Percentiles rank a stretch among this genome's conserved stretches.
Evolutionary conservation across 1,140 invertebrate genomes (phyloP).

Genomic region (Dinoponera quadriceps): DNA sequence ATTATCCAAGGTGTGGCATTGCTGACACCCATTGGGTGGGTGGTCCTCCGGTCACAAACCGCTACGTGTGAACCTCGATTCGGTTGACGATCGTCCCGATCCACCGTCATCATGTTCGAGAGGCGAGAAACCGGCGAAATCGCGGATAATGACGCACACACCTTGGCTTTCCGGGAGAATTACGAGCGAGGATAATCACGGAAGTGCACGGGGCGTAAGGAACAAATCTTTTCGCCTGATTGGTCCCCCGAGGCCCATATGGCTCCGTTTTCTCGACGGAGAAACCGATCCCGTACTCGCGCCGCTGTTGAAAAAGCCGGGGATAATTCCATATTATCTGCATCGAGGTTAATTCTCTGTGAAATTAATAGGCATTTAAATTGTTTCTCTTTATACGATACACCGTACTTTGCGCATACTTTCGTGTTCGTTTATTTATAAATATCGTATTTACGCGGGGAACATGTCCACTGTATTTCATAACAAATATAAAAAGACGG

Average conservation of each 20-base stretch:
- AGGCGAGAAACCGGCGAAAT: conserved; percentile 28
- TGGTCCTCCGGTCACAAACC: conserved; percentile 77
- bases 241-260: conserved; percentile 3
- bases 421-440: neutral
- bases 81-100: conserved; percentile 72
- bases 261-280: conserved; percentile 16
- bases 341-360: neutral
- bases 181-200: conserved; percentile 18
- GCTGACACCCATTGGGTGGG: conserved; percentile 73
- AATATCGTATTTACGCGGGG: neutral
- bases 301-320: neutral
- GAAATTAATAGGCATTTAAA: no score
- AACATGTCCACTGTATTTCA: conserved; percentile 30
- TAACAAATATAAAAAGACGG: conserved; percentile 28
- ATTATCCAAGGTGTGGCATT: conserved; percentile 82
- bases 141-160: conserved; percentile 34
- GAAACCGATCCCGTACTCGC: neutral
- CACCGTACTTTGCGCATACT: neutral
- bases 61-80: conserved; percentile 79
- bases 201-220: conserved; percentile 17
- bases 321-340: neutral
- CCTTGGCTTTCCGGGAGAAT: conserved; percentile 14
- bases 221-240: conserved; percentile 37
- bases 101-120: conserved; percentile 21
- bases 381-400: neutral